Base-by-base conservation (phyloP, 2,113 vertebrate species). In the Nothoprocta pentlandii region DNA sequence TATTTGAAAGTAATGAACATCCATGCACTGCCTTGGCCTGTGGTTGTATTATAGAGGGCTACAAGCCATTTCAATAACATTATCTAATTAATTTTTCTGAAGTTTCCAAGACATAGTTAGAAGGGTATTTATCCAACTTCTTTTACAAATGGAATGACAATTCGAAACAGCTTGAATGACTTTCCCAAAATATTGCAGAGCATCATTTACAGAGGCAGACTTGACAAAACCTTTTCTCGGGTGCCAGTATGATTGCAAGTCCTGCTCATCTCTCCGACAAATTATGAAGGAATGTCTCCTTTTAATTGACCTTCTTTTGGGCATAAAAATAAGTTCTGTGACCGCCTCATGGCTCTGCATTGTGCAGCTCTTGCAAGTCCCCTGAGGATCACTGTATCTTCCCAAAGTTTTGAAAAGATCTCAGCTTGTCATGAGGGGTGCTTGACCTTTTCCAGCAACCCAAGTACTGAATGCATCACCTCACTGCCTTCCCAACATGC, bases 61-160 rank as follows among this genome's bases (percentile, higher is more conserved):
- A n/a, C 68, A 79, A 64, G 26, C 0, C 0, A 84, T 84, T 90
- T 95, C 80, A 90, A 56, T 85, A 77, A 68, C 25, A 53, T 90
- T 80, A 88, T 23, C 63, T 86, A 92, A 94, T 93, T 95, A 84
- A 81, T 95, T 93, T 93, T 79, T 20, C n/a, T 30, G 32, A 49
- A 54, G 69, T 75, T 88, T 88, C 44, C 2, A 12, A 84, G 25
- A 59, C 0, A 0, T 71, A 88, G 17, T 28, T 68, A 64, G 12
- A 59, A 22, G 54, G 8, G 56, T 90, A 77, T 56, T 90, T 91
- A 89, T 88, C 92, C 87, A 81, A 81, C 73, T 78, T 74, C 15
- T 81, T 89, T 92, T 83, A 39, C 39, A 88, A 51, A 64, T 15
- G 67, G 76, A 90, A 86, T 75, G 39, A 47, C 47, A 47, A 88